Percentiles rank a stretch among this genome's conserved stretches.
Evolutionary conservation across 2,797 vertebrate genomes (phyloP).

Genomic region (Characodon lateralis): DNA sequence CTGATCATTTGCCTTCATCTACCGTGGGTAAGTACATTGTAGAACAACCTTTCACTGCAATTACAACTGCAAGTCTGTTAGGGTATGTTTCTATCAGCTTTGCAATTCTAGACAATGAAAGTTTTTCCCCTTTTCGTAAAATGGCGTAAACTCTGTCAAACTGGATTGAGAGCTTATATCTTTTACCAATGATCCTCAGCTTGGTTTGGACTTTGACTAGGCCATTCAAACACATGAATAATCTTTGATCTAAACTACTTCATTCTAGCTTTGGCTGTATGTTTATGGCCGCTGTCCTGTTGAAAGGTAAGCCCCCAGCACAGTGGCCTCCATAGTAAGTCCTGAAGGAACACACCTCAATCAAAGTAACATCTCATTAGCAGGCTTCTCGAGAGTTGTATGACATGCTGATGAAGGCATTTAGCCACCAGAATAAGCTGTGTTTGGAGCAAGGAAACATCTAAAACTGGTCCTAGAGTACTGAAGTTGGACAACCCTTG

Average conservation of each 20-base stretch:
- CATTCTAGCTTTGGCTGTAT: too few relatives aligned
- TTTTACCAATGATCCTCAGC: neutral
- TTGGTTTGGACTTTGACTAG: neutral
- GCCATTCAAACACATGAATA: neutral
- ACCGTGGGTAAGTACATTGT: too few relatives aligned
- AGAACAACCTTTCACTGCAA: too few relatives aligned
- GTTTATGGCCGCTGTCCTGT: too few relatives aligned
- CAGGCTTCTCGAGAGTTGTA: too few relatives aligned
- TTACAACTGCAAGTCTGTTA: too few relatives aligned
- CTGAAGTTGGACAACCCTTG: neutral
- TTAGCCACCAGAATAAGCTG: neutral
- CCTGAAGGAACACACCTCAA: neutral
- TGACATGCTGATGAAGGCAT: neutral
- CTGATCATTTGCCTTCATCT: too few relatives aligned
- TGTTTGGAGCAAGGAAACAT: neutral
- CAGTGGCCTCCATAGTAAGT: neutral
- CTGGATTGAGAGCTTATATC: neutral
- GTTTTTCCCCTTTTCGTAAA: neutral
- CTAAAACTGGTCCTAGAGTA: neutral
- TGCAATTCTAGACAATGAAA: neutral
- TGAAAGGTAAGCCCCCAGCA: too few relatives aligned
- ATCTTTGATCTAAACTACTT: neutral
- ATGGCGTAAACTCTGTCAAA: neutral
- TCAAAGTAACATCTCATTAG: too few relatives aligned
- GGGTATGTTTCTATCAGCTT: neutral